Percentiles rank a stretch among this genome's conserved stretches.
phyloP scores from a whole-genome alignment of 2,113 vertebrate species.

The Antechinus flavipes region DNA sequence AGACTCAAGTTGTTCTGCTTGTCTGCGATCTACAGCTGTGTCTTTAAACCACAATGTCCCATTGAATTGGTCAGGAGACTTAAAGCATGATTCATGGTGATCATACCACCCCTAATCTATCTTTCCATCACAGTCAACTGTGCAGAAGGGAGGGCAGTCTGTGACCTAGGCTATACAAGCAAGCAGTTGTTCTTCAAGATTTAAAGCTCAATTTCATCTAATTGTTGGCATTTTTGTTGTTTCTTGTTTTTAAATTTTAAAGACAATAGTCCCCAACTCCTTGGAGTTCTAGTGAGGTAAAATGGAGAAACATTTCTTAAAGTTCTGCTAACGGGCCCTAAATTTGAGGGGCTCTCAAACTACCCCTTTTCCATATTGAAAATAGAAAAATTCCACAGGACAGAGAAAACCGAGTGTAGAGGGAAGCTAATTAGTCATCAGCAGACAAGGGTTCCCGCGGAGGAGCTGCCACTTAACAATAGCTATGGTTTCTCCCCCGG shows the following conservation, averaged over 20 bases:
- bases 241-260: background rate
- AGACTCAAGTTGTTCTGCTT: conserved; percentile 1
- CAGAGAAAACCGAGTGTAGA: background rate
- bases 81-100: conserved; percentile 10
- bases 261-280: background rate
- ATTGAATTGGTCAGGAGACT: background rate
- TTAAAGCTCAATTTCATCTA: background rate
- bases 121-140: conserved; percentile 24
- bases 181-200: background rate
- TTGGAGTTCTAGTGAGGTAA: background rate
- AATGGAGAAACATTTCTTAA: background rate
- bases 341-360: background rate
- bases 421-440: background rate
- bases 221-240: background rate
- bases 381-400: background rate
- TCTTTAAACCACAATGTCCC: conserved; percentile 7
- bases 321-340: background rate
- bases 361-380: background rate
- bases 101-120: conserved; percentile 16
- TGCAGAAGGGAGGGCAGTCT: background rate
- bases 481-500: background rate
- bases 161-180: background rate
- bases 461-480: background rate
- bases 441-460: background rate
- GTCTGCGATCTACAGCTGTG: background rate